These are phyloP conservation scores for Siniperca obscura DNA, from an alignment of 2,797 vertebrate genomes.

Conservation along the genomic window DNA sequence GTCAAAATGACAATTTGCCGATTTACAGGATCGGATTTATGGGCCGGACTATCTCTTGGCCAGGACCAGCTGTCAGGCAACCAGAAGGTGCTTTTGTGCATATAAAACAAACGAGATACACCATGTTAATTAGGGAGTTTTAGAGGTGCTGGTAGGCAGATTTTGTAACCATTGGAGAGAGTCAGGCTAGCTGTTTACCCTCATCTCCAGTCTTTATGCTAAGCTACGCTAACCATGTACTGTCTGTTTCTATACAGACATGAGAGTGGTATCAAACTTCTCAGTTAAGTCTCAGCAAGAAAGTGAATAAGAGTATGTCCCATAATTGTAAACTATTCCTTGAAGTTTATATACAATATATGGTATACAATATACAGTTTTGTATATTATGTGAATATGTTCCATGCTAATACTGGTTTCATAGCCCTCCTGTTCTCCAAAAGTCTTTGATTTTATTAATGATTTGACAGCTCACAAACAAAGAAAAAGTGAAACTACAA, in stretches of 20 bases:
- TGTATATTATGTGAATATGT: slow-evolving; percentile 16
- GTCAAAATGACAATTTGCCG: neutral
- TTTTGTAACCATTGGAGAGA: neutral
- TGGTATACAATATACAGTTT: neutral
- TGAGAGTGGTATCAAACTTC: neutral
- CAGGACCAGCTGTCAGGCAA: neutral
- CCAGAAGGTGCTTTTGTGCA: neutral
- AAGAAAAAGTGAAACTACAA: slow-evolving; percentile 1
- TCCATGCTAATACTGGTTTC: slow-evolving; percentile 20
- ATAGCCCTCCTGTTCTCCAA: slow-evolving; percentile 10
- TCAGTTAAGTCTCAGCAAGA: neutral
- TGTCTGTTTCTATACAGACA: neutral
- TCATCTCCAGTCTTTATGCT: neutral
- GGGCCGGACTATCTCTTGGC: neutral
- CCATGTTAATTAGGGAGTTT: neutral
- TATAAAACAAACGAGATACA: neutral
- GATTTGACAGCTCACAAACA: slow-evolving; percentile 21
- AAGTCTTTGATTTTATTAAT: neutral
- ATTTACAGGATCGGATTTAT: neutral
- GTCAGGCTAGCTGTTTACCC: neutral
- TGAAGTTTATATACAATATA: neutral
- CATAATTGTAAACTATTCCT: neutral
- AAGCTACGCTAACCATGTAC: neutral
- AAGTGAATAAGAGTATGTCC: neutral
- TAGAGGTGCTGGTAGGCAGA: neutral